Evolutionary conservation across 2,888 invertebrate species (phyloP), one percentile per base, ranked within the genome.

Genomic region (Eurytoma californica): DNA sequence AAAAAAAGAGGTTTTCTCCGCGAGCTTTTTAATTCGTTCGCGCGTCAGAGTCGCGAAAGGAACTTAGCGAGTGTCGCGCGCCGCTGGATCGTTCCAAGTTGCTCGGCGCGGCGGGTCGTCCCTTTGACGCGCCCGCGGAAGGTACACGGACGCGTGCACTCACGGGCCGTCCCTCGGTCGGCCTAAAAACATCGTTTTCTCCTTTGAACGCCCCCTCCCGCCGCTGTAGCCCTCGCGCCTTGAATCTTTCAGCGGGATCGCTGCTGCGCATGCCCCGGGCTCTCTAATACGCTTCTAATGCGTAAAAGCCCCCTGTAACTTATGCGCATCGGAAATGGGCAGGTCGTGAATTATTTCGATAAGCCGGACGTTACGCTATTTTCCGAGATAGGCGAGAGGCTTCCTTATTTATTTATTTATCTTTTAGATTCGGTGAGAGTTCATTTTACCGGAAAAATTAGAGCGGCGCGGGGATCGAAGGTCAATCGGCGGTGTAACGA

Each of bases 151-250:
- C 30, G 61, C 61, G 61, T 60, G 30, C 16, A 16, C 60, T 16
- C n/a, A n/a, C 61, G n/a, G 3, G 20, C 5, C n/a, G 7, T 55
- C 51, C 7, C 47, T 24, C 49, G 14, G 24, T 66, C 49, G 67
- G 60, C 74, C 74, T 67, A 67, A 67, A 75, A 75, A 75, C 74
- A 67, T 75, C 74, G 20, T 67, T 75, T 75, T 67, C 60, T 49
- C 47, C 74, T 67, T 66, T 53, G 9, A 72, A 51, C 39, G 72
- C 49, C 28, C 58, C 53, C 58, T 60, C 30, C 39, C 7, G 60
- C 51, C 51, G 16, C 53, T 14, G n/a, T 14, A 53, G 5, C 58
- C 14, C 18, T 24, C 24, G 72, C n/a, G 47, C 51, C 24, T 16
- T 73, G 18, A 73, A 73, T 65, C 57, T 73, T 73, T 57, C 65